Evolutionary conservation across 1,140 invertebrate species (phyloP).

Genomic region (Triops cancriformis): DNA sequence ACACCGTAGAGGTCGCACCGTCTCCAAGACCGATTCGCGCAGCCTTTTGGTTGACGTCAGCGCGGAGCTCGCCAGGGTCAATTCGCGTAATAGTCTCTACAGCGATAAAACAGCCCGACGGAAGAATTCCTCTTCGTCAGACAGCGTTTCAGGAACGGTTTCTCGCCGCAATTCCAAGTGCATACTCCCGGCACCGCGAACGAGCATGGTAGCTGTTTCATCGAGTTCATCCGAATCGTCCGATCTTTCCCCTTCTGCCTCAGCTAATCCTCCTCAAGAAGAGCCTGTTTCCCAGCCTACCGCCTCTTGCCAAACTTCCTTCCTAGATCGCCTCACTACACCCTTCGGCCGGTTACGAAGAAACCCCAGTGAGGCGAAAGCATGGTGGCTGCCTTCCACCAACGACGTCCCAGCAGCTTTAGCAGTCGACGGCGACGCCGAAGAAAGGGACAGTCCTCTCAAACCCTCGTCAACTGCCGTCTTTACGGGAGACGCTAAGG

Average conservation of each 20-base stretch:
- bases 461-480: neutral
- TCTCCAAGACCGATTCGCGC: neutral
- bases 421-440: neutral
- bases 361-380: constrained; percentile 53
- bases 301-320: neutral
- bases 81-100: neutral
- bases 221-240: neutral
- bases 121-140: constrained; percentile 23
- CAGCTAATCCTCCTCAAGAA: neutral
- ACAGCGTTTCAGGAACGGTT: neutral
- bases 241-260: neutral
- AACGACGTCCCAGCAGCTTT: constrained; percentile 43
- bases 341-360: constrained; percentile 39
- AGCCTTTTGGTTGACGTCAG: neutral
- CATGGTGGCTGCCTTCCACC: constrained; percentile 50
- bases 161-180: constrained; percentile 5
- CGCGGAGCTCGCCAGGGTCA: neutral
- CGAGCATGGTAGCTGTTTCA: neutral
- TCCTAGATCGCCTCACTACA: neutral
- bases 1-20: neutral
- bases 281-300: neutral
- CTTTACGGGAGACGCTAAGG: constrained; percentile 8
- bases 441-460: neutral
- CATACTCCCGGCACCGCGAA: neutral
- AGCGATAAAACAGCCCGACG: neutral